Evolutionary conservation across 2,797 vertebrate species (phyloP).

Genomic region (Serranus cabrilla): DNA sequence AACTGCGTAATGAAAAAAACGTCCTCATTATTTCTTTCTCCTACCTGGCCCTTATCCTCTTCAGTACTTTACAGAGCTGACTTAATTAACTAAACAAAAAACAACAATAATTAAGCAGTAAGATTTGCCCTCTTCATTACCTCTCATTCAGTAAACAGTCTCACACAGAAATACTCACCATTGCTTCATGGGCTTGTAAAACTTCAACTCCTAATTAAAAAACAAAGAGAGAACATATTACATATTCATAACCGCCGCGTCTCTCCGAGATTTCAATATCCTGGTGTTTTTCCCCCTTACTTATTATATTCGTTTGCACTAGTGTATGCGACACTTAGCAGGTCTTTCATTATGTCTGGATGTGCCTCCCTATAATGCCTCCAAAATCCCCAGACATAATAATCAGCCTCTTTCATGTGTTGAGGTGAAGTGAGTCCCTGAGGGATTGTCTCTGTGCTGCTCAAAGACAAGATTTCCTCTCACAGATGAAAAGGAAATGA

Average conservation of each 20-base stretch:
- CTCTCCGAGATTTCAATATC: background rate
- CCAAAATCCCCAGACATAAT: constrained; percentile 50
- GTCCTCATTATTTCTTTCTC: no score
- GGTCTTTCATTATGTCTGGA: constrained; percentile 26
- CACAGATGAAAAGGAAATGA: constrained; percentile 71
- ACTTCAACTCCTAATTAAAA: background rate
- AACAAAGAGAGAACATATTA: constrained; percentile 8
- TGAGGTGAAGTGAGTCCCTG: constrained; percentile 53
- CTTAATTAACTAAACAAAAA: background rate
- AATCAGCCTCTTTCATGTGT: constrained; percentile 56
- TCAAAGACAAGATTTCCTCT: constrained; percentile 66
- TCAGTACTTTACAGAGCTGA: no score
- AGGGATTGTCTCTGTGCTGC: constrained; percentile 41
- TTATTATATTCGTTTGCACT: constrained; percentile 36
- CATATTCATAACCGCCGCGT: constrained; percentile 8
- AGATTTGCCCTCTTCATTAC: background rate
- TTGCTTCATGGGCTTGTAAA: constrained; percentile 1
- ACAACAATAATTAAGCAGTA: background rate
- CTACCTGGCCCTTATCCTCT: no score
- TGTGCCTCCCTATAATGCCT: constrained; percentile 30
- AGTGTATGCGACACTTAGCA: constrained; percentile 22
- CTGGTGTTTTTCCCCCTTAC: background rate
- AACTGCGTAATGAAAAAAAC: no score
- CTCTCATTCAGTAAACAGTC: background rate
- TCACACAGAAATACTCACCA: background rate